Percentiles rank a stretch among this genome's conserved stretches.
phyloP scores from a whole-genome alignment of 2,113 vertebrate genomes.

The Siniperca knerii region DNA sequence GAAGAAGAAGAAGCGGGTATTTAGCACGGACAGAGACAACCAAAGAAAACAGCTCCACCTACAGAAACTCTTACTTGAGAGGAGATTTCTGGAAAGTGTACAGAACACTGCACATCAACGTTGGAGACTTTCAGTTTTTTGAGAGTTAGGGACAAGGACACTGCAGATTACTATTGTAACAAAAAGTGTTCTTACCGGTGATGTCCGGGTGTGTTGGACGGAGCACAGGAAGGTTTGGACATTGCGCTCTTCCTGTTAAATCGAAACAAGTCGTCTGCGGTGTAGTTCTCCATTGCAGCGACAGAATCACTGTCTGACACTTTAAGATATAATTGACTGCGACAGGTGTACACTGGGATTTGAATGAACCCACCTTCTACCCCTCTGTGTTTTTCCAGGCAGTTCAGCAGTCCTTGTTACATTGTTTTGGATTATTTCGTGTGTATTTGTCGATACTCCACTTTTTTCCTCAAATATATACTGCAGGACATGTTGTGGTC shows the following conservation, averaged over 20 bases:
- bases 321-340: neutral
- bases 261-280: neutral
- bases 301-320: neutral
- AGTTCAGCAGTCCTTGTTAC: neutral
- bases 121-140: neutral
- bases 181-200: slow-evolving; percentile 18
- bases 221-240: neutral
- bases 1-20: neutral
- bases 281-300: slow-evolving; percentile 18
- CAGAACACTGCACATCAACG: neutral
- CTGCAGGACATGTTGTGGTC: neutral
- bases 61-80: neutral
- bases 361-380: neutral
- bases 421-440: neutral
- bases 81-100: neutral
- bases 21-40: neutral
- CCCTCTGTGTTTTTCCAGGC: neutral
- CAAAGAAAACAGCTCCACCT: neutral
- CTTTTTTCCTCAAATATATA: neutral
- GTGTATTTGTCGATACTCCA: no score
- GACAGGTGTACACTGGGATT: neutral
- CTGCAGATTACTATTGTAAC: neutral
- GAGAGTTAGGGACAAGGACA: neutral
- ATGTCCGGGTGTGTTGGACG: neutral
- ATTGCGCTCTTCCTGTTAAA: neutral